phyloP scores from a whole-genome alignment of 2,888 invertebrate species.

The Athripsodes cinereus region DNA sequence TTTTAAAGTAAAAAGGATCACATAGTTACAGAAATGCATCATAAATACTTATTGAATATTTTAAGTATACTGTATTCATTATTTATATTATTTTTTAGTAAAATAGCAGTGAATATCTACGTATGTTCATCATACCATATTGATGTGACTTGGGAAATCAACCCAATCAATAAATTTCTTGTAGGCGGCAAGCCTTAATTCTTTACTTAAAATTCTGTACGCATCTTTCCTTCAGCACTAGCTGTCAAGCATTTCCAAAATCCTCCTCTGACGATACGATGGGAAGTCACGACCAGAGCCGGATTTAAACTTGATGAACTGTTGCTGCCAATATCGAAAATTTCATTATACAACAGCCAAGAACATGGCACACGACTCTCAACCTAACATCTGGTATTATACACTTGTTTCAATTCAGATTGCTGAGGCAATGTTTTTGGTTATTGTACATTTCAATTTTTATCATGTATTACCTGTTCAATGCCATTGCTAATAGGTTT shows the following conservation, averaged over 20 bases:
- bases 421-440: too few relatives aligned
- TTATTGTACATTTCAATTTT: too few relatives aligned
- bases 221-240: slow-evolving; percentile 14
- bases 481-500: too few relatives aligned
- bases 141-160: slow-evolving; percentile 13
- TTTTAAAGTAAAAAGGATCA: too few relatives aligned
- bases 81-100: too few relatives aligned
- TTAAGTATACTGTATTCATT: too few relatives aligned
- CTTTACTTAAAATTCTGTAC: slow-evolving; percentile 24
- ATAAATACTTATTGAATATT: too few relatives aligned
- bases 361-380: too few relatives aligned
- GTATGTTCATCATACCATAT: background rate
- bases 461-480: too few relatives aligned
- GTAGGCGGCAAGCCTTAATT: slow-evolving; percentile 20
- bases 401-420: too few relatives aligned
- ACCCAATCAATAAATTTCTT: slow-evolving; percentile 19
- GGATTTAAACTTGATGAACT: background rate
- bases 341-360: background rate
- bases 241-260: background rate
- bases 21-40: too few relatives aligned
- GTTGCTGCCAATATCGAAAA: background rate
- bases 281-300: slow-evolving; percentile 1
- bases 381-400: too few relatives aligned
- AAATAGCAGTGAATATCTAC: background rate
- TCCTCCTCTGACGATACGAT: background rate